phyloP scores from a whole-genome alignment of 2,797 vertebrate species.

The Acridotheres tristis region DNA sequence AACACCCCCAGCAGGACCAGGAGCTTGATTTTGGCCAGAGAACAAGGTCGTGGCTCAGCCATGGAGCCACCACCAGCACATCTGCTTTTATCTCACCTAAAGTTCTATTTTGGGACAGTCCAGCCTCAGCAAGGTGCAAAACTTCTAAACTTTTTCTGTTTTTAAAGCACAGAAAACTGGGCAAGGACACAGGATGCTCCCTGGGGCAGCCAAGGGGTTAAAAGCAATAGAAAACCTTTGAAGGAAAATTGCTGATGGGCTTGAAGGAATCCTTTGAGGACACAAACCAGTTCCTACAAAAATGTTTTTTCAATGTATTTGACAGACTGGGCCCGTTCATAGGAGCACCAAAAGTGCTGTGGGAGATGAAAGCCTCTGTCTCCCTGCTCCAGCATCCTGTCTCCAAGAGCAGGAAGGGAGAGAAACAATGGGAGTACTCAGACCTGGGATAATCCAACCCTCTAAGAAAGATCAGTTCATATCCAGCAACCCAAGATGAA shows the following conservation, averaged over 20 bases:
- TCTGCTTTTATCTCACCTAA: neutral
- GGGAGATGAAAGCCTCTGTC: neutral
- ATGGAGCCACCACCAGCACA: neutral
- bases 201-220: neutral
- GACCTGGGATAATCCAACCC: neutral
- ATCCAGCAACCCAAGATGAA: conserved; percentile 21
- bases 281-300: conserved; percentile 13
- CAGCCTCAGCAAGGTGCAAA: neutral
- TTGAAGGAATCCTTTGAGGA: conserved; percentile 26
- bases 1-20: neutral
- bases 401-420: neutral
- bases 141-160: neutral
- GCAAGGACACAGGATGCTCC: fast-evolving
- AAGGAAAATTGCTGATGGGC: neutral
- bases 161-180: neutral
- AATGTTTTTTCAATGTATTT: neutral
- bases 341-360: neutral
- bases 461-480: conserved; percentile 33
- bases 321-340: neutral
- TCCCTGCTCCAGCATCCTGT: conserved; percentile 29
- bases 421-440: conserved; percentile 17
- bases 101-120: neutral
- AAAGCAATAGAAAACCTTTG: neutral
- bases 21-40: neutral
- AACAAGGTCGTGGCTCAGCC: neutral